Evolutionary conservation across 2,888 invertebrate species (phyloP).

Genomic region (Bedellia somnulentella): DNA sequence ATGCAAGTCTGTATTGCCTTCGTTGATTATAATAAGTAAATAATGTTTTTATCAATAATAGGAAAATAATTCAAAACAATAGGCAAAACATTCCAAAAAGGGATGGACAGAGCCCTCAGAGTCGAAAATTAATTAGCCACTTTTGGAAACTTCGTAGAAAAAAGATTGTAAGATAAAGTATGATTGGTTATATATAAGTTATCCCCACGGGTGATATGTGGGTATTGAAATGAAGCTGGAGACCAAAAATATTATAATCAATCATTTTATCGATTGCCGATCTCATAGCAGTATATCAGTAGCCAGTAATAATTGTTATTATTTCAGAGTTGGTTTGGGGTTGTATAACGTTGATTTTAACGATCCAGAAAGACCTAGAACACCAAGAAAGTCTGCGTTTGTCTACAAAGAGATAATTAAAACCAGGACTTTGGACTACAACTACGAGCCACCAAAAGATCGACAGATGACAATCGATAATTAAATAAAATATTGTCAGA

Average conservation of each 20-base stretch:
- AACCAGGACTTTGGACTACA: slow-evolving; percentile 9
- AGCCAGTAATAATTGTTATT: too few relatives aligned
- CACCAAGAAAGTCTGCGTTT: slow-evolving; percentile 9
- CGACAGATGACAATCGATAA: slow-evolving; percentile 15
- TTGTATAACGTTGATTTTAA: slow-evolving; percentile 9
- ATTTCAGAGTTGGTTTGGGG: slow-evolving; percentile 9
- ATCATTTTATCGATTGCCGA: too few relatives aligned
- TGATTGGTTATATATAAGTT: slow-evolving; percentile 34
- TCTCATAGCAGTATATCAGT: slow-evolving; percentile 61
- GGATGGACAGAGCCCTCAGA: too few relatives aligned
- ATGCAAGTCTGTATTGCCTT: too few relatives aligned
- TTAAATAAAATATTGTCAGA: too few relatives aligned
- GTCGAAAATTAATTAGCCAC: slow-evolving; percentile 64
- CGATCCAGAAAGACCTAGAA: slow-evolving; percentile 7
- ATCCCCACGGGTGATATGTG: slow-evolving; percentile 38
- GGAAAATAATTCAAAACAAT: too few relatives aligned
- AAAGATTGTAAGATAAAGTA: slow-evolving; percentile 50
- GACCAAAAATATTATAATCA: too few relatives aligned
- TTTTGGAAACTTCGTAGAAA: slow-evolving; percentile 22
- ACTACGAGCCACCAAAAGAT: slow-evolving; percentile 14
- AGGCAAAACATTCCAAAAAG: too few relatives aligned
- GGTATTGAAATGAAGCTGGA: slow-evolving; percentile 53
- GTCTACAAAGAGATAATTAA: slow-evolving; percentile 8
- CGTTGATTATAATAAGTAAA: too few relatives aligned
- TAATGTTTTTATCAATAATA: too few relatives aligned